phyloP scores from a whole-genome alignment of 2,797 vertebrate species.

The Pelochelys cantorii region DNA sequence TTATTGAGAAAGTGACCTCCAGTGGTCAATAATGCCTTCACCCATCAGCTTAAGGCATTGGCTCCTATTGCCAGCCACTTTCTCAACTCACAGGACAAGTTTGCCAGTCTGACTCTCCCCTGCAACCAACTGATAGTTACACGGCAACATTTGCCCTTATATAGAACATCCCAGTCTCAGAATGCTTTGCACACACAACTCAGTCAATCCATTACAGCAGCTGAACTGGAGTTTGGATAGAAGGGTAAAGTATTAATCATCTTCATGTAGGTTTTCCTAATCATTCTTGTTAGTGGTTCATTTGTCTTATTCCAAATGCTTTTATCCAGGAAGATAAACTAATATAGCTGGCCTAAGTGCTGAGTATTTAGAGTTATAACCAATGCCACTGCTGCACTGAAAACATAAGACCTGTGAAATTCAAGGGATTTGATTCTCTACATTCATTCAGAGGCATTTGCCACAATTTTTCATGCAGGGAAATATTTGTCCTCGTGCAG shows the following conservation, averaged over 20 bases:
- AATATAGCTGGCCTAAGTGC: background rate
- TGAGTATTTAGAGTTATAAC: background rate
- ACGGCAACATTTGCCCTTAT: constrained; percentile 57
- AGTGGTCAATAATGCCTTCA: constrained; percentile 79
- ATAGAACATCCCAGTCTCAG: constrained; percentile 53
- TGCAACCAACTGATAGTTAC: constrained; percentile 44
- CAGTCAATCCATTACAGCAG: constrained; percentile 51
- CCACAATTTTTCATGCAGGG: background rate
- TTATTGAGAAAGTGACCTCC: constrained; percentile 83
- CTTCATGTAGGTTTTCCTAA: background rate
- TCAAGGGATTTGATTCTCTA: background rate
- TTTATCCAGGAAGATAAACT: background rate
- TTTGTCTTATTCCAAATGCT: background rate
- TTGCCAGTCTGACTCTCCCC: constrained; percentile 28
- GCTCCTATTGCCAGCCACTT: constrained; percentile 68
- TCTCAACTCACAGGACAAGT: constrained; percentile 47
- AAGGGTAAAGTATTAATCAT: background rate
- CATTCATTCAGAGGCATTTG: background rate
- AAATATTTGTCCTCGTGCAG: background rate
- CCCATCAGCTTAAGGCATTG: constrained; percentile 77
- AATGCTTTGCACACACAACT: constrained; percentile 50
- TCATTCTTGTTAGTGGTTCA: background rate
- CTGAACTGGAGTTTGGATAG: constrained; percentile 51
- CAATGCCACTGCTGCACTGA: background rate
- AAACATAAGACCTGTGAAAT: background rate